Evolutionary conservation across 2,888 invertebrate species (phyloP).

Genomic region (Lepidocyrtoides sp.): DNA sequence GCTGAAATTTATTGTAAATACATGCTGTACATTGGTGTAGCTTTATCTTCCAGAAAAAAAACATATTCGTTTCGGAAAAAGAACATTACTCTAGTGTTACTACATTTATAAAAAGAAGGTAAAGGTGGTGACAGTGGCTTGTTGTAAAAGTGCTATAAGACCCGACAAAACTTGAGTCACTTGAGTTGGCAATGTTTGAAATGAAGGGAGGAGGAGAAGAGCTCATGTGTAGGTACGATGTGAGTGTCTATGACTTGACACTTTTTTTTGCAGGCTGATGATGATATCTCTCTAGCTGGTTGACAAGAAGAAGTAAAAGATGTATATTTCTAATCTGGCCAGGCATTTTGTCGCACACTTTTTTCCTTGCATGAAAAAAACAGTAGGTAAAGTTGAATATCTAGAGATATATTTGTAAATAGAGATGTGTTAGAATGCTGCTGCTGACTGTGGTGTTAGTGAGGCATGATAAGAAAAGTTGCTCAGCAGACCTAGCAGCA

Average conservation of each 20-base stretch:
- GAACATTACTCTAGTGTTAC: neutral
- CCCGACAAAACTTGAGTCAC: neutral
- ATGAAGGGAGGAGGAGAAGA: conserved; percentile 6
- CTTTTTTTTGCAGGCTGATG: conserved; percentile 40
- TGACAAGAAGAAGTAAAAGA: conserved; percentile 30
- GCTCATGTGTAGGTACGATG: conserved; percentile 57
- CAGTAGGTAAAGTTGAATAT: too few relatives aligned
- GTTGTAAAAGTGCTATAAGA: conserved; percentile 25
- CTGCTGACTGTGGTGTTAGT: conserved; percentile 20
- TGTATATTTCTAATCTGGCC: neutral
- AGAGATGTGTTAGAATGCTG: neutral
- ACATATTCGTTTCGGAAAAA: neutral
- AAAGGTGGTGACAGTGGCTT: conserved; percentile 24
- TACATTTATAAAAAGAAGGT: neutral
- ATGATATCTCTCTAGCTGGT: conserved; percentile 63
- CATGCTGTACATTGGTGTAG: conserved; percentile 1
- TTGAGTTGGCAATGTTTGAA: neutral
- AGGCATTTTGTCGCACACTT: neutral
- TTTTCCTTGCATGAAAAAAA: too few relatives aligned
- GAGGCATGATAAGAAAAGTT: conserved; percentile 18
- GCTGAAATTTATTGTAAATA: neutral
- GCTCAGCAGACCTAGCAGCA: too few relatives aligned
- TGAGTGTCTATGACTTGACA: conserved; percentile 22
- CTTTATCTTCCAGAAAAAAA: neutral
- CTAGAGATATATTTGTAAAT: neutral